These are phyloP conservation scores for Spea multiplicata DNA, from an alignment of 2,113 vertebrate species.

Conservation along the genomic window DNA sequence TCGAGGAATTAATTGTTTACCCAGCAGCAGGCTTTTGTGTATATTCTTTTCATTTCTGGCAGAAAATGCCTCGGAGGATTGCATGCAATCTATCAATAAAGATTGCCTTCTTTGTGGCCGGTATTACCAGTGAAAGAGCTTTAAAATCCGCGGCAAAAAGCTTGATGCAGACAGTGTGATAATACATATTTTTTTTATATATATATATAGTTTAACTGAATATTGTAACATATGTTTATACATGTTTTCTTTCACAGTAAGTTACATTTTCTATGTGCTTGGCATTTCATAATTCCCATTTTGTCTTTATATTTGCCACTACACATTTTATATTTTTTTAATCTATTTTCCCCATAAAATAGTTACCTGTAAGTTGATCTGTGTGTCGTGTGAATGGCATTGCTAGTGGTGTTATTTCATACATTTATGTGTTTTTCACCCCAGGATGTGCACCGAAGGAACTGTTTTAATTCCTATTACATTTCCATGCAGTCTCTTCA, in stretches of 20 bases:
- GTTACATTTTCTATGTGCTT: neutral
- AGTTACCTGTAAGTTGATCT: neutral
- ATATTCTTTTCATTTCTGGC: neutral
- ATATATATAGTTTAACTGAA: no score
- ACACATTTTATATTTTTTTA: constrained; percentile 11
- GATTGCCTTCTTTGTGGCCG: constrained; percentile 25
- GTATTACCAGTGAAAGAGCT: neutral
- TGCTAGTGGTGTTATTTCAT: neutral
- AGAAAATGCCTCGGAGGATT: constrained; percentile 19
- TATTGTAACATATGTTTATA: no score
- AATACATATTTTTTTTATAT: no score
- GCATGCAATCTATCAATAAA: constrained; percentile 47
- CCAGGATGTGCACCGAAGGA: neutral
- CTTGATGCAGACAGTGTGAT: no score
- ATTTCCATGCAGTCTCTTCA: neutral
- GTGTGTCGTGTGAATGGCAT: neutral
- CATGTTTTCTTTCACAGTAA: neutral
- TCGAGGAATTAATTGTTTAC: constrained; percentile 34
- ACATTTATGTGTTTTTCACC: neutral
- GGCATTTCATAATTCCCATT: constrained; percentile 23
- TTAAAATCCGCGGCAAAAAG: no score
- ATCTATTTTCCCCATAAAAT: neutral
- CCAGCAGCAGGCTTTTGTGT: neutral
- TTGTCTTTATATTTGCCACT: neutral
- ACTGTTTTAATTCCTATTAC: neutral